Base-by-base conservation (phyloP, 2,797 vertebrate genomes). In the Microctenopoma stevenorrisi region DNA sequence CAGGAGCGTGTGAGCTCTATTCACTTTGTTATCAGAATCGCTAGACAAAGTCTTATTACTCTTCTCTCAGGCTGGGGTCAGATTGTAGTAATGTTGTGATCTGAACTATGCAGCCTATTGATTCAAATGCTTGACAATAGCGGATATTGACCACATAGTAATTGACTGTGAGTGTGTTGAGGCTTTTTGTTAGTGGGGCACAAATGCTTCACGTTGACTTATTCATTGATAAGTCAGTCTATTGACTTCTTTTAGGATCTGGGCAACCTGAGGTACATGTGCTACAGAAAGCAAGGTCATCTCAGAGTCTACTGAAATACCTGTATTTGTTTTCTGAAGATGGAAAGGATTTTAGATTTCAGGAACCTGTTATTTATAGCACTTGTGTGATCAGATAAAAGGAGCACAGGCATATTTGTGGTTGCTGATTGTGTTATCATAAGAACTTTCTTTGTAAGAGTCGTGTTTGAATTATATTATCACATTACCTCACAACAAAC, bases 151-250 rank as follows among this genome's bases (percentile, higher is more conserved):
- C 68, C 72, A 67, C 26, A 14, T 18, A 53, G 57, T 78, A 82
- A 88, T 67, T 83, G 81, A 78, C 59, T 73, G 66, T 50, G 66
- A 9, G 7, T 68, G 71, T 54, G 49, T 16, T 49, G 82, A 70
- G 65, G 67, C 68, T 80, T 81, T 79, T 78, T 76, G 65, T 79
- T 57, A 11, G 40, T 48, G 15, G 35, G 54, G 37, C 54, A 58
- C 73, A 84, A 88, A 78, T 78, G 83, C 72, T 71, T 75, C 64
- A 40, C 84, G 88, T 78, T 67, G 84, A 87, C 74, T 51, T 74
- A 50, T 64, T 68, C 64, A 82, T 76, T 43, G 68, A 85, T 47
- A 70, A 77, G 66, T n/a, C 9, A 9, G 42, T 48, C 62, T 58
- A 74, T 62, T 74, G 78, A 84, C 60, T 63, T 83, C 52, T 58